Evolutionary conservation across 2,797 vertebrate species (phyloP), one percentile per base, ranked within the genome.

Genomic region (Argya squamiceps): DNA sequence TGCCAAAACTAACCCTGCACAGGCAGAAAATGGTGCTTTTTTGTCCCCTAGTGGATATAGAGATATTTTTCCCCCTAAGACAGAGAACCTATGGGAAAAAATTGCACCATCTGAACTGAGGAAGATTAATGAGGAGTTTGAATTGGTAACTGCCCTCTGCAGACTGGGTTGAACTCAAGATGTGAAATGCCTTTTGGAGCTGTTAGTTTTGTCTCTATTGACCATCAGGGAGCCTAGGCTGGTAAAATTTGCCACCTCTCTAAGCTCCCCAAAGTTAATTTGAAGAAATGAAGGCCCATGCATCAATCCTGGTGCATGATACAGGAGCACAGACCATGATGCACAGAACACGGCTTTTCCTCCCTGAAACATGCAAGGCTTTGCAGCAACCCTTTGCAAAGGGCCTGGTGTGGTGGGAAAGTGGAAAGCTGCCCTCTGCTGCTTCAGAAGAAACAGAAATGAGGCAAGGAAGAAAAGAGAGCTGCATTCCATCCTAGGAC

Each of bases 281-380:
- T 88, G 56, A 60, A 77, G 68, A 89, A 50, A 46, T 47, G 10
- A 39, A 11, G 12, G 9, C 30, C 12, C n/a, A 9, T 47, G 18
- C 9, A 10, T 77, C 56, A 52, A 15, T 39, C 17, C 34, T 68
- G 32, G 11, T 3, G 15, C 6, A 22, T 3, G 14, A 23, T 9
- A 36, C 11, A 24, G 20, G 12, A 74, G 17, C 1, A 10, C 0
- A 2, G 60, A 30, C 11, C 19, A 9, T 16, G 56, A n/a, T n/a
- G 14, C 18, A 41, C 18, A 32, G 41, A 77, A 46, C 7, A 1
- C 3, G 30, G 16, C 3, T 73, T 84, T 84, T 55, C 19, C 41
- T 80, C 30, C 34, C 46, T 32, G 47, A 77, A 87, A 49, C 12
- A 64, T 34, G 29, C 8, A 30, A 29, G 22, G 16, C 21, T 44